phyloP scores from a whole-genome alignment of 30 jellyfish, hydroid and myxozoan genomes.

The Aurelia sp. region DNA sequence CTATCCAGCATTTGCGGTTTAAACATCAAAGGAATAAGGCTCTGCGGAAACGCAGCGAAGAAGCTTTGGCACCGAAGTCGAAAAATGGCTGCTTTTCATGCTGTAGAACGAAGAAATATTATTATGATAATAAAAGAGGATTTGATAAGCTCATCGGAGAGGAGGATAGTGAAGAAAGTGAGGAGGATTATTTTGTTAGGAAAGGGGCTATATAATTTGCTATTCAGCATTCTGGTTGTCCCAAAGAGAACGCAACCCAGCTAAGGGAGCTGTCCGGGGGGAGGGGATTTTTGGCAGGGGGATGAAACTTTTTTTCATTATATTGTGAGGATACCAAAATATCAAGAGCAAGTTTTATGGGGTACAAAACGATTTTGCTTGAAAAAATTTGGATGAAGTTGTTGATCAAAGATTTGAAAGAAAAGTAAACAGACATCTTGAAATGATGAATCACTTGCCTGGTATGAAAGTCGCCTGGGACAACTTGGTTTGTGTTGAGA shows the following conservation, averaged over 20 bases:
- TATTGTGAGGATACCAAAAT: too few species aligned
- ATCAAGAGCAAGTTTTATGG: too few species aligned
- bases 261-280: too few species aligned
- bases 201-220: slow-evolving; percentile 53
- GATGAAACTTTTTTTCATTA: too few species aligned
- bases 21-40: slow-evolving; percentile 58
- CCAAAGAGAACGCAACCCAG: background rate
- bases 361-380: too few species aligned
- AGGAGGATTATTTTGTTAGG: slow-evolving; percentile 68
- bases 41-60: slow-evolving; percentile 41
- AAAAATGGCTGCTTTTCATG: slow-evolving; percentile 62
- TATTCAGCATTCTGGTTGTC: background rate
- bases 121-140: slow-evolving; percentile 70
- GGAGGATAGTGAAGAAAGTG: slow-evolving; percentile 64
- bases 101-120: slow-evolving; percentile 84
- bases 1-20: slow-evolving; percentile 82
- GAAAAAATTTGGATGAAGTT: too few species aligned
- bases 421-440: too few species aligned
- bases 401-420: too few species aligned
- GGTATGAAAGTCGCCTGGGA: too few species aligned
- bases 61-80: slow-evolving; percentile 25
- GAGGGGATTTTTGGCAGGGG: too few species aligned
- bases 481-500: too few species aligned
- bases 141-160: slow-evolving; percentile 73
- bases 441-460: too few species aligned